phyloP scores from a whole-genome alignment of 2,888 invertebrate genomes.

The Acleris laterana region DNA sequence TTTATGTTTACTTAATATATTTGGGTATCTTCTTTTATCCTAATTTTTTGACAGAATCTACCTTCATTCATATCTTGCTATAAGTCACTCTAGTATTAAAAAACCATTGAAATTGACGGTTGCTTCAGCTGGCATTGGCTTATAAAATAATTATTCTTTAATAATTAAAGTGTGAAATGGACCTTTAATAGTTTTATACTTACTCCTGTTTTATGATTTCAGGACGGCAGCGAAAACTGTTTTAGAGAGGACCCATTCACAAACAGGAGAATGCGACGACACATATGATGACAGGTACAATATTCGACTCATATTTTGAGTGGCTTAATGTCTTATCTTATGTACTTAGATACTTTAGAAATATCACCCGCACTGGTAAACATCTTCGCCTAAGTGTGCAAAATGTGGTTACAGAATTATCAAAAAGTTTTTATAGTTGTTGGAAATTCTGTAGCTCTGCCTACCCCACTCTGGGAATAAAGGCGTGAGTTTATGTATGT shows the following conservation, averaged over 20 bases:
- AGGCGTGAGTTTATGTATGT: too few relatives aligned
- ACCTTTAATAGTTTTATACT: neutral
- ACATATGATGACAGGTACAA: constrained; percentile 86
- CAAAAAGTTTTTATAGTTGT: too few relatives aligned
- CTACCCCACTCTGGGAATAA: too few relatives aligned
- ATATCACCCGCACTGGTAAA: too few relatives aligned
- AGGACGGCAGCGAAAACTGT: constrained; percentile 86
- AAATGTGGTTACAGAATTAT: too few relatives aligned
- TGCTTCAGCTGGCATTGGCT: constrained; percentile 29
- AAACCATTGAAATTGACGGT: neutral
- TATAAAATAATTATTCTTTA: constrained; percentile 8
- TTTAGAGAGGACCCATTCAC: constrained; percentile 76
- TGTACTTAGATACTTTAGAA: too few relatives aligned
- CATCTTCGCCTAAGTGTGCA: too few relatives aligned
- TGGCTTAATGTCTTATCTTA: too few relatives aligned
- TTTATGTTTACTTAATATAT: too few relatives aligned
- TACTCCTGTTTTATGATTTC: constrained; percentile 42
- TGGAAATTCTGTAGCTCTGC: too few relatives aligned
- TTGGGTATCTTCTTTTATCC: too few relatives aligned
- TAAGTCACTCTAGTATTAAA: neutral
- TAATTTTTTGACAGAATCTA: too few relatives aligned
- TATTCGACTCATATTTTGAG: neutral
- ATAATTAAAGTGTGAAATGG: neutral
- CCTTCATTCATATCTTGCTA: neutral
- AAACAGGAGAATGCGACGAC: constrained; percentile 81